Base-by-base conservation (phyloP, 2,113 vertebrate genomes). In the Smithornis capensis region DNA sequence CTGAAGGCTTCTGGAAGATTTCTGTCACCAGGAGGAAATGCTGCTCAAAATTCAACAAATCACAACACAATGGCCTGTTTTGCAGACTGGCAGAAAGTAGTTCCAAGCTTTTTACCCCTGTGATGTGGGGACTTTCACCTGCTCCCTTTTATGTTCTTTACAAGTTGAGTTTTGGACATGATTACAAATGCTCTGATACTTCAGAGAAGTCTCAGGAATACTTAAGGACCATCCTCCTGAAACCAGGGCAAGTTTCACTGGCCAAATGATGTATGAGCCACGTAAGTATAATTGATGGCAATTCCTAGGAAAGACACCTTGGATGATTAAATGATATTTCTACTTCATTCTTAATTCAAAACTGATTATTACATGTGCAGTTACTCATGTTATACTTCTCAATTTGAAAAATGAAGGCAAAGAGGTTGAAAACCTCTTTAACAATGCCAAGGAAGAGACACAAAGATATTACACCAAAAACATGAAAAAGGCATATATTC, bases 331-430 rank as follows among this genome's bases (percentile, higher is more conserved):
- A 74, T 40, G 71, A 24, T 95, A 95, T 89, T 94, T 89, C 91
- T 90, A 93, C 68, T 89, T 93, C 86, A 86, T 96, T 83, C 83
- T 56, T 96, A 97, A 96, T 96, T 94, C 92, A 92, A 81, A 91
- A 68, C 76, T 86, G 92, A 89, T 94, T 90, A 96, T 90, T 84
- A 89, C 76, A 60, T 19, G 55, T 90, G 76, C 76, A 89, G 90
- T 97, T 96, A 92, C 71, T 92, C 78, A 62, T 2, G 50, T 81
- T 87, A 25, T 8, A 67, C 60, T 77, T 86, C 60, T 56, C 83
- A 47, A 6, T 56, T 70, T 94, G 89, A 96, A 95, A 94, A 93
- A 94, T 92, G 89, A 95, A 80, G 33, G 56, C 14, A 88, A 63
- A 2, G 1, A 81, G 79, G 65, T 21, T 70, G 69, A 81, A 83